A percentile compares a stretch with the other conserved stretches of the same genome.
Evolutionary conservation across 92 coral and sea anemone species (phyloP).

Genomic region (Umimayanthus chanpuru): DNA sequence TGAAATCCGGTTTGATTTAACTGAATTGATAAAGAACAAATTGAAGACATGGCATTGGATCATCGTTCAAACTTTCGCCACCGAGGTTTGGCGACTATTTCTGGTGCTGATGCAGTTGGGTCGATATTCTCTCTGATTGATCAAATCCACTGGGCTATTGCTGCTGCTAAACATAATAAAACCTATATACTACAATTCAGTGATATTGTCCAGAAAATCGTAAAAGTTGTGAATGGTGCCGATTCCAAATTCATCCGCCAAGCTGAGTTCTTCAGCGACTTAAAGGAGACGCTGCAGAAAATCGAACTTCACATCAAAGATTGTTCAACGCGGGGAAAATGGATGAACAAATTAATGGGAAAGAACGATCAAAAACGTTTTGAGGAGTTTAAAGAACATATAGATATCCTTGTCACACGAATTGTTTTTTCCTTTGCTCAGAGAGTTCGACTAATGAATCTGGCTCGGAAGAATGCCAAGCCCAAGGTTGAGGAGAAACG

Average conservation of each 20-base stretch:
- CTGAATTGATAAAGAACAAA: neutral
- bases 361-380: slow-evolving; percentile 83
- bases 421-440: slow-evolving; percentile 96
- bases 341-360: slow-evolving; percentile 81
- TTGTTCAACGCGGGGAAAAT: slow-evolving; percentile 73
- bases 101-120: slow-evolving; percentile 67
- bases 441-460: slow-evolving; percentile 69
- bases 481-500: slow-evolving; percentile 28
- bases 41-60: neutral
- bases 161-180: slow-evolving; percentile 88
- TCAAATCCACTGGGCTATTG: slow-evolving; percentile 86
- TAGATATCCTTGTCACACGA: slow-evolving; percentile 84
- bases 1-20: no score
- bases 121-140: slow-evolving; percentile 79
- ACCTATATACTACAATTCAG: slow-evolving; percentile 82
- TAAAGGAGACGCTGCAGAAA: slow-evolving; percentile 83
- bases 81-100: slow-evolving; percentile 23
- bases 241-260: slow-evolving; percentile 85
- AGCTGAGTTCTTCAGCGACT: slow-evolving; percentile 92
- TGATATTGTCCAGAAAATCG: slow-evolving; percentile 77
- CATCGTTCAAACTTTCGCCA: neutral
- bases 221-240: slow-evolving; percentile 91
- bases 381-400: slow-evolving; percentile 83
- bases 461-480: slow-evolving; percentile 56
- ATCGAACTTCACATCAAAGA: slow-evolving; percentile 77